phyloP scores from a whole-genome alignment of 2,113 vertebrate genomes.

The Oncorhynchus masou region DNA sequence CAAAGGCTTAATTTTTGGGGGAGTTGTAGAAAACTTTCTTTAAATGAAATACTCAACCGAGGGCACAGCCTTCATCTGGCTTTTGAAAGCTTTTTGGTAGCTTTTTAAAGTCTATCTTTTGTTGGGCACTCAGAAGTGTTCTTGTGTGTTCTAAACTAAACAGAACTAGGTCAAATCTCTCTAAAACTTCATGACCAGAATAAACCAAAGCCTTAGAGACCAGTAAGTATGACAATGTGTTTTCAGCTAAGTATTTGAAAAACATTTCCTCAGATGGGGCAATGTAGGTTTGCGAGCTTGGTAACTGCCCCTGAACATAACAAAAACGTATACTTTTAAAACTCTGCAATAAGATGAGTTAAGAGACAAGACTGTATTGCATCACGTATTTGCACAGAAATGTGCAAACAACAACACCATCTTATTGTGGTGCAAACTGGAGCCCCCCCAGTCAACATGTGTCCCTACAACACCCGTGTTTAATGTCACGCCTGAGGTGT shows the following conservation, averaged over 20 bases:
- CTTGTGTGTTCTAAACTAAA: too few relatives aligned
- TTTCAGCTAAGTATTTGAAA: neutral
- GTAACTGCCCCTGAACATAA: too few relatives aligned
- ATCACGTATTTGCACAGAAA: too few relatives aligned
- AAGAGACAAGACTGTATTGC: too few relatives aligned
- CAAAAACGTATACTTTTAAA: too few relatives aligned
- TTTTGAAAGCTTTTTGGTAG: constrained; percentile 13
- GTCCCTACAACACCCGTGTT: too few relatives aligned
- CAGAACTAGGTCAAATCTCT: neutral
- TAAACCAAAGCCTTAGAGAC: neutral
- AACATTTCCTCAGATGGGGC: too few relatives aligned
- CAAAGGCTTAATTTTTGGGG: neutral
- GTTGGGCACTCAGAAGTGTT: neutral
- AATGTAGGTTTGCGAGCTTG: too few relatives aligned
- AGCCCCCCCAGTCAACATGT: neutral
- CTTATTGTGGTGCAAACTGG: neutral
- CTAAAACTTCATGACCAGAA: neutral
- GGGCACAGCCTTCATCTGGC: neutral
- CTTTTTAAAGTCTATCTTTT: neutral
- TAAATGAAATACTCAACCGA: neutral
- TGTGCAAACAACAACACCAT: too few relatives aligned
- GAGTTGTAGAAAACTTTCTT: constrained; percentile 2
- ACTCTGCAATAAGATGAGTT: too few relatives aligned
- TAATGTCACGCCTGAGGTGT: neutral
- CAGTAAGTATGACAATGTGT: neutral